phyloP scores from a whole-genome alignment of 2,888 invertebrate species.

The Adela reaumurella region DNA sequence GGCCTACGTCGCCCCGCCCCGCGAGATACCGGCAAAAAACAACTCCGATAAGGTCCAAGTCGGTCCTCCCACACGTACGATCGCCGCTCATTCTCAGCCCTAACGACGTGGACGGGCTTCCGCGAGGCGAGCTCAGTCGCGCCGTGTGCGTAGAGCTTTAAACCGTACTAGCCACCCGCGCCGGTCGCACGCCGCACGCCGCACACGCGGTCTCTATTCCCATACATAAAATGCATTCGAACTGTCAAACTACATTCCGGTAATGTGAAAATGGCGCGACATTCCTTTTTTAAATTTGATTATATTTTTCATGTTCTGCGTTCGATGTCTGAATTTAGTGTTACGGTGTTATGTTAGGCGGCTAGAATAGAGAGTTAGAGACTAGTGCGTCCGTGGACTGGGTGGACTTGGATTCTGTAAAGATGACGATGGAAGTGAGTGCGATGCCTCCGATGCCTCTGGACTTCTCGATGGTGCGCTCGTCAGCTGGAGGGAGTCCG shows the following conservation, averaged over 20 bases:
- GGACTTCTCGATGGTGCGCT: slow-evolving; percentile 61
- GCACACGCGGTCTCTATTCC: slow-evolving; percentile 5
- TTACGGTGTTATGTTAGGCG: slow-evolving; percentile 13
- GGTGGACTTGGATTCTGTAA: neutral
- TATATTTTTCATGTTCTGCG: slow-evolving; percentile 5
- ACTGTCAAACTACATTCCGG: neutral
- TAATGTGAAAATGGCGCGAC: neutral
- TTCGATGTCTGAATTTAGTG: slow-evolving; percentile 12
- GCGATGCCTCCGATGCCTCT: slow-evolving; percentile 61
- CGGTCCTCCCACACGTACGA: slow-evolving; percentile 40
- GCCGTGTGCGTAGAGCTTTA: slow-evolving; percentile 34
- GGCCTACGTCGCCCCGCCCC: slow-evolving; percentile 36
- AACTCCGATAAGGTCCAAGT: slow-evolving; percentile 47
- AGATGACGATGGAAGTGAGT: slow-evolving; percentile 59
- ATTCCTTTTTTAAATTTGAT: slow-evolving; percentile 1
- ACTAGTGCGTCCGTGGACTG: neutral
- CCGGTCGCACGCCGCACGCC: slow-evolving; percentile 49
- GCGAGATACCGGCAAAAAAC: slow-evolving; percentile 17
- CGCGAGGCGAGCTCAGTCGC: slow-evolving; percentile 8
- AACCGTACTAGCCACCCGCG: slow-evolving; percentile 39
- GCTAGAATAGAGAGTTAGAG: neutral
- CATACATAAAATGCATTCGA: neutral
- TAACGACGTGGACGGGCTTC: slow-evolving; percentile 26
- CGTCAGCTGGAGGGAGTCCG: slow-evolving; percentile 24
- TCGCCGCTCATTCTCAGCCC: slow-evolving; percentile 42